Base-by-base conservation (phyloP, 1,140 invertebrate genomes). In the Bombus superbus region DNA sequence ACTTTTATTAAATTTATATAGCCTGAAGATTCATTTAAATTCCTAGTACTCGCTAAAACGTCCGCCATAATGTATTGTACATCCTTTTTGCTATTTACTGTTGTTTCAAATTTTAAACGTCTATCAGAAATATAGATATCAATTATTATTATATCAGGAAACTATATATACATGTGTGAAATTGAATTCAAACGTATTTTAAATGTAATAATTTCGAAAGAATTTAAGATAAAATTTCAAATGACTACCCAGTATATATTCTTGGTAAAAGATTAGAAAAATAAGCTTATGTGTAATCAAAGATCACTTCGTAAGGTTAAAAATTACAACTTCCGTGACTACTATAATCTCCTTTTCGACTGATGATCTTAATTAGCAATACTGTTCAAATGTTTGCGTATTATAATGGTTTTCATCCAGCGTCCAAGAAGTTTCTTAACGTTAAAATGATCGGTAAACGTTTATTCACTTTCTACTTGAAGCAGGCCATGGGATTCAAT, bases 1-100 rank as follows among this genome's bases (percentile, higher is more conserved):
- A 32, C 81, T 57, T 44, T 53, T 53, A 53, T 53, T 53, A 53
- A 44, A 9, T 73, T 73, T 44, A 44, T 62, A 81, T 44, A 62
- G 68, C n/a, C 38, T n/a, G 1, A 57, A 35, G 28, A 53, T 68
- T 68, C 73, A 83, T 83, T 83, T 83, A 25, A 68, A 83, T 83
- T 83, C 81, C 53, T 22, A 38, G 38, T 74, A 81, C 53, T 25
- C 22, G 6, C 35, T 28, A 15, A 53, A 10, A 42, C 72, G 3
- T 53, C 18, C 42, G 53, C 11, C 35, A 22, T 57, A 75, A 47
- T 35, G n/a, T 68, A 76, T n/a, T 32, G 11, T 42, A 68, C 57
- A 28, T n/a, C 28, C 40, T 42, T 15, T 28, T n/a, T 42, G 10
- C 38, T 71, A 28, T 71, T 71, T 38, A 28, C 1, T 22, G 47